Evolutionary conservation across 1,140 invertebrate species (phyloP), one percentile per base, ranked within the genome.

Genomic region (Antheraea mylitta): DNA sequence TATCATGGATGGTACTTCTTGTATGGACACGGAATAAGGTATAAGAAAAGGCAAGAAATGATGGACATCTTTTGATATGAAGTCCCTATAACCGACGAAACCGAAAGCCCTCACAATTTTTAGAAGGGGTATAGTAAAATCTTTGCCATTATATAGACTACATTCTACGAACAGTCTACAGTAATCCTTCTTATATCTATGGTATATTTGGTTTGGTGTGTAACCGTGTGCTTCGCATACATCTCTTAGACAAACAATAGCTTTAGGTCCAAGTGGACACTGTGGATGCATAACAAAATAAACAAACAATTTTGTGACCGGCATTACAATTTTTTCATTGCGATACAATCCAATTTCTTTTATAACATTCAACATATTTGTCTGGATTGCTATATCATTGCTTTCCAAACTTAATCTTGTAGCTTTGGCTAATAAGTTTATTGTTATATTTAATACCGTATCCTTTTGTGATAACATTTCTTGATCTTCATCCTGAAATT

Each of bases 141-240:
- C 85, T 64, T 90, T 89, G 3, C 85, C 89, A 72, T 86, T 85
- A 4, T 95, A 83, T 64, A 93, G 93, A 73, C 94, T 94, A 42
- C 91, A 89, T 38, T 94, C 92, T 0, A 93, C 93, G 70, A 96
- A 92, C 22, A 94, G 87, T 66, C 94, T 94, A 37, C 95, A 93
- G 66, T 95, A 93, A 81, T 95, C 93, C 18, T 94, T 94, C 76
- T 94, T 95, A 78, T 96, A 96, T 85, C 94, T 93, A 70, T 93
- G 93, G 77, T 95, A 96, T 22, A 96, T 87, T 61, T 94, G 85
- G 19, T 95, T 94, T 6, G 94, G 93, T 16, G 94, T 93, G 30
- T 93, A 84, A 0, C 91, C 89, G 19, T 95, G 93, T 36, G 78
- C 87, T 63, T 93, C 87, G 22, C 95, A 95, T 58, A 96, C 86